Percentiles rank a stretch among this genome's conserved stretches.
phyloP scores from a whole-genome alignment of 1,140 invertebrate genomes.

The Anastrepha ludens region DNA sequence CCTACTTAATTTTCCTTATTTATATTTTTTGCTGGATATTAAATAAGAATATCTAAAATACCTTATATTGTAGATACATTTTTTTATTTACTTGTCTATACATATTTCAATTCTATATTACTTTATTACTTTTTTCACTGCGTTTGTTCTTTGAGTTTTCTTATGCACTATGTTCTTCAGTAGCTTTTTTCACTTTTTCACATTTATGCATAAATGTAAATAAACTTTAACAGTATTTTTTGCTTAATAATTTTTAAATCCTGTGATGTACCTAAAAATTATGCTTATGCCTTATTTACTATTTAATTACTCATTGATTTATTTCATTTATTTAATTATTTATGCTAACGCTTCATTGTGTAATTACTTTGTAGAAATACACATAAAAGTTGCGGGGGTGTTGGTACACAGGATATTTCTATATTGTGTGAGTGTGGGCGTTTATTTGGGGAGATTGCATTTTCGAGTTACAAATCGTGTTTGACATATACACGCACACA shows the following conservation, averaged over 20 bases:
- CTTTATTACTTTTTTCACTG: conserved; percentile 13
- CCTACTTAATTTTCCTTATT: conserved; percentile 49
- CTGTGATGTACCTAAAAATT: neutral
- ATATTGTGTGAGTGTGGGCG: neutral
- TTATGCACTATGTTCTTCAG: neutral
- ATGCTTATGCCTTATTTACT: neutral
- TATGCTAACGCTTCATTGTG: conserved; percentile 16
- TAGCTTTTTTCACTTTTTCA: conserved; percentile 19
- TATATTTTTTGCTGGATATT: conserved; percentile 69
- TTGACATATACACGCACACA: conserved; percentile 41
- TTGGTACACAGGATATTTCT: neutral
- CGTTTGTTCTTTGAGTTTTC: neutral
- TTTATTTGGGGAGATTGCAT: neutral
- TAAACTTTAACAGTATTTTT: conserved; percentile 48
- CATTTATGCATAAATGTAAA: conserved; percentile 2
- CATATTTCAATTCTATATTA: neutral
- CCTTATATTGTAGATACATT: conserved; percentile 62
- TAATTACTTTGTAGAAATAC: conserved; percentile 66
- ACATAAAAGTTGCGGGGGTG: conserved; percentile 59
- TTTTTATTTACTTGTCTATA: neutral
- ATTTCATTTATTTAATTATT: neutral
- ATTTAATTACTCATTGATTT: neutral
- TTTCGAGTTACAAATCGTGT: neutral
- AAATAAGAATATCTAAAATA: conserved; percentile 76
- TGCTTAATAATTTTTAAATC: conserved; percentile 10